Conservation (phyloP, 1,140 invertebrate genomes). For the Rhagoletis zephyria region DNA sequence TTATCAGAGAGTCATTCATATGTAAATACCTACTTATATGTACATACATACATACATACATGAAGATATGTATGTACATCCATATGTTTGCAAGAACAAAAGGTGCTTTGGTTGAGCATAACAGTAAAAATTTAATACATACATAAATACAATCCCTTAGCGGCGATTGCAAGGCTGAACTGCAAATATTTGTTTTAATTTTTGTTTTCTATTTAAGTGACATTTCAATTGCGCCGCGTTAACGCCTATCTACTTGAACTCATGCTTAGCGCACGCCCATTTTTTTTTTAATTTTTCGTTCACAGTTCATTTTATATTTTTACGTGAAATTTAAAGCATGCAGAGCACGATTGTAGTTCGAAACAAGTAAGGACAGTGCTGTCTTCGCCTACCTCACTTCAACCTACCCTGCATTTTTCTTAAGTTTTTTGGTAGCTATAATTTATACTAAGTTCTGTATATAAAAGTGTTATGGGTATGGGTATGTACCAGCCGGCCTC, state of each 20-base stretch:
- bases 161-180: neutral
- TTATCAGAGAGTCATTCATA: neutral
- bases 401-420: too few relatives aligned
- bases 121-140: neutral
- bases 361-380: too few relatives aligned
- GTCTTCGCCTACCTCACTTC: too few relatives aligned
- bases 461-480: too few relatives aligned
- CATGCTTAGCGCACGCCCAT: neutral
- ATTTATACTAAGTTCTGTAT: too few relatives aligned
- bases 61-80: neutral
- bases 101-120: neutral
- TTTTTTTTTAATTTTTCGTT: neutral
- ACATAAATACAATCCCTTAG: neutral
- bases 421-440: too few relatives aligned
- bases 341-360: too few relatives aligned
- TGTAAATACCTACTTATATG: too few relatives aligned
- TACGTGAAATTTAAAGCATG: neutral
- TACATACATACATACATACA: too few relatives aligned
- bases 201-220: neutral
- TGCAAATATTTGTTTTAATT: neutral
- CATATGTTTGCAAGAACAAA: neutral
- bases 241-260: conserved; percentile 14
- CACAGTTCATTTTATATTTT: neutral
- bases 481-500: too few relatives aligned
- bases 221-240: conserved; percentile 29